phyloP scores from a whole-genome alignment of 2,888 invertebrate genomes.

The Sesia bembeciformis region DNA sequence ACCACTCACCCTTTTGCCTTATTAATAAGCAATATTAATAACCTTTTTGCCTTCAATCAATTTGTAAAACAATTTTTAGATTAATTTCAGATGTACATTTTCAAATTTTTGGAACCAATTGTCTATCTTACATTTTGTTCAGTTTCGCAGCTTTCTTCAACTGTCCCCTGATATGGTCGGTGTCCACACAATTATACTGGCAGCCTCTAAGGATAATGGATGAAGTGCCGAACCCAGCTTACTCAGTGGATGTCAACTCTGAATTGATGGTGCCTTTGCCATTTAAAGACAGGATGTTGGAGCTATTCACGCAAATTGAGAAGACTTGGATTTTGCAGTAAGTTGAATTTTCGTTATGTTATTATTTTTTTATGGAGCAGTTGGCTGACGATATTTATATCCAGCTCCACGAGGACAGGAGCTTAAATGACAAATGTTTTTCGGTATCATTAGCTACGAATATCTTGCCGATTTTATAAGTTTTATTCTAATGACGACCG shows the following conservation, averaged over 20 bases:
- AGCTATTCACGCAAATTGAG: slow-evolving; percentile 6
- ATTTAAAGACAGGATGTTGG: slow-evolving; percentile 4
- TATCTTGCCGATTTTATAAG: no score
- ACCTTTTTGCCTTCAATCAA: no score
- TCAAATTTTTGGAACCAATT: neutral
- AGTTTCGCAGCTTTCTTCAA: slow-evolving; percentile 10
- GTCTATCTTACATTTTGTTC: neutral
- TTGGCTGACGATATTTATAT: no score
- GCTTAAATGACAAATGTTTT: no score
- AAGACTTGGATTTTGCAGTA: slow-evolving; percentile 8
- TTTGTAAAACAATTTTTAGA: no score
- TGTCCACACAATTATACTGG: slow-evolving; percentile 9
- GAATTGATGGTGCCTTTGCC: slow-evolving; percentile 6
- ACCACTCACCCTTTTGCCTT: no score
- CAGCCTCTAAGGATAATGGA: slow-evolving; percentile 8
- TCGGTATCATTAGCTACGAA: no score
- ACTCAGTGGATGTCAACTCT: slow-evolving; percentile 9
- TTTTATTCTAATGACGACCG: no score
- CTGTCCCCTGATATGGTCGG: slow-evolving; percentile 7
- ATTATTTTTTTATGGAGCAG: neutral
- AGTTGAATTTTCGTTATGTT: slow-evolving; percentile 1
- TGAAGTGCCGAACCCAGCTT: slow-evolving; percentile 9
- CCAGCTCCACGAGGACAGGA: no score
- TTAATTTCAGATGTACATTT: neutral
- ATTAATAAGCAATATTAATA: no score